Base-by-base conservation (phyloP, 2,888 invertebrate genomes). In the Sphaerophoria taeniata region DNA sequence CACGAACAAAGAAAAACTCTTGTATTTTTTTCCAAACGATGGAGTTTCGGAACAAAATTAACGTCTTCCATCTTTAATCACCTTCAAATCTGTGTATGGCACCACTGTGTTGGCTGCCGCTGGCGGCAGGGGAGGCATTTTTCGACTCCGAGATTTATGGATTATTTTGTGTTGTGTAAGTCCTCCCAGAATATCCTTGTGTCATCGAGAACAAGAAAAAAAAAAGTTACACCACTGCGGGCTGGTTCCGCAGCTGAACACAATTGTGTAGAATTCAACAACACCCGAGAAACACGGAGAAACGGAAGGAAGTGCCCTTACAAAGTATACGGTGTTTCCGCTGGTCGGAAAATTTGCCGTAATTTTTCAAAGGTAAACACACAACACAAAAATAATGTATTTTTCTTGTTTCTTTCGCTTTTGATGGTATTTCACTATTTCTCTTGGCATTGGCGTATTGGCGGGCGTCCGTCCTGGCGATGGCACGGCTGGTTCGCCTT, bases 1-100 rank as follows among this genome's bases (percentile, higher is more conserved):
- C 16, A 24, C 3, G 9, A 34, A 11, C 6, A n/a, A 5, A 39
- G 9, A 36, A 36, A 49, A 36, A n/a, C 3, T 36, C 24, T 24
- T 24, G 24, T 24, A 24, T 24, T 24, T 24, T 24, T 67, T 65
- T 67, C 39, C 67, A 34, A 49, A 67, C 72, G 55, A 49, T 56
- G 39, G 11, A 58, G 24, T 55, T 72, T 55, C 36, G 56, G 61
- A 71, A 75, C 43, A 43, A 75, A 80, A 76, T 84, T 84, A 84
- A 84, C 84, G 58, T 84, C 72, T 84, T 72, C 75, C 75, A 76
- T 69, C 80, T 71, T 84, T 80, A 84, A 84, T 75, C 80, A 71
- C 43, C 53, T 67, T 45, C 67, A 84, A 80, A 84, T 84, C 84
- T 84, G 84, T 67, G 56, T 72, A 56, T 60, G 69, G 60, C 63